Evolutionary conservation across 1,140 invertebrate genomes (phyloP).

Genomic region (Drosophila pachea): DNA sequence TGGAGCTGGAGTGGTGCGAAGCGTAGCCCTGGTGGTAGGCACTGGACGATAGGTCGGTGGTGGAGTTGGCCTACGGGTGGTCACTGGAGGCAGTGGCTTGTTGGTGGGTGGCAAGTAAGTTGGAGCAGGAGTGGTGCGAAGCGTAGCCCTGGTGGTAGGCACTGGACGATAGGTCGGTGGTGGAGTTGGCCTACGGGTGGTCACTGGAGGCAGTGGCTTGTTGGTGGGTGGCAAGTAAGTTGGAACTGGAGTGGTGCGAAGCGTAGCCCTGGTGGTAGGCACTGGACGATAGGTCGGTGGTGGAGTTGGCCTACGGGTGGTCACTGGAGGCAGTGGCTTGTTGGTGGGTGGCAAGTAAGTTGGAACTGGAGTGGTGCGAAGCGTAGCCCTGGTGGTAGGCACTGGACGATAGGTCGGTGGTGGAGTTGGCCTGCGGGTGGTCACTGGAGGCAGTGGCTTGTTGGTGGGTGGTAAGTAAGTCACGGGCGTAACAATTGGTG

Average conservation of each 20-base stretch:
- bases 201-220: constrained; percentile 41
- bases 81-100: constrained; percentile 33
- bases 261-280: constrained; percentile 30
- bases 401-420: constrained; percentile 34
- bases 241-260: constrained; percentile 29
- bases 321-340: constrained; percentile 42
- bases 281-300: constrained; percentile 31
- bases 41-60: constrained; percentile 28
- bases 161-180: constrained; percentile 28
- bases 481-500: constrained; percentile 43
- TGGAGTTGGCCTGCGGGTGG: constrained; percentile 19
- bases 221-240: constrained; percentile 51
- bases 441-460: constrained; percentile 28
- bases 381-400: constrained; percentile 30
- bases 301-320: constrained; percentile 22
- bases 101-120: constrained; percentile 51
- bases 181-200: constrained; percentile 22
- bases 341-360: constrained; percentile 54
- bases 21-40: constrained; percentile 20
- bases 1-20: constrained; percentile 31
- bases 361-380: constrained; percentile 39
- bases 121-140: constrained; percentile 31
- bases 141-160: constrained; percentile 20
- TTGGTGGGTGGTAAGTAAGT: constrained; percentile 35
- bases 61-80: constrained; percentile 22